Base-by-base conservation (phyloP, 2,113 vertebrate species). In the Diadophis punctatus region DNA sequence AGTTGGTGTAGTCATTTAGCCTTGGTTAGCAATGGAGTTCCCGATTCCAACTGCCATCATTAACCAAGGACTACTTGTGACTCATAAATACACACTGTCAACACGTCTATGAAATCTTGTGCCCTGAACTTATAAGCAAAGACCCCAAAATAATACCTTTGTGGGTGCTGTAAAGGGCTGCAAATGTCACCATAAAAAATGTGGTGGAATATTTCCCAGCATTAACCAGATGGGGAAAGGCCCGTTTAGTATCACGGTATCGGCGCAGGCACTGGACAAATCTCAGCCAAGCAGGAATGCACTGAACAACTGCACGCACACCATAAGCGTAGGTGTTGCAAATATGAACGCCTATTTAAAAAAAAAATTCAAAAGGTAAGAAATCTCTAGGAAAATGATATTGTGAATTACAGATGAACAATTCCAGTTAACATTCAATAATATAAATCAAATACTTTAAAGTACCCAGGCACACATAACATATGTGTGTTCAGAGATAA, bases 181-280 rank as follows among this genome's bases (percentile, higher is more conserved):
- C 96, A 92, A 99, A 99, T 58, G 98, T 99, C 96, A 99, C 99
- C 52, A 98, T 98, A n/a, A 99, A 99, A 98, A 99, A 99, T 95
- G 99, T 99, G 49, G 99, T 99, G 90, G 99, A 99, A 96, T 99
- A 99, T 97, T 99, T 99, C 95, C 99, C 99, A 60, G 99, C 99
- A 16, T 99, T 99, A 86, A 98, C 98, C 95, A 99, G 97, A 96
- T 99, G 99, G 96, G 99, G 99, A 96, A 99, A 99, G 94, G 99
- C 99, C 93, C 99, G 98, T 96, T 98, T 99, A 93, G 99, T 98
- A 97, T 99, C 99, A 30, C 99, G 98, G 97, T 99, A 99, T 95
- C 99, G 98, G 91, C 99, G 98, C 96, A 99, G 98, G 98, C 99
- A 99, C 98, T 99, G 99, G 96, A 99, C 98, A 93, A 99, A 99